Base-by-base conservation (phyloP, 2,797 vertebrate genomes). In the Scolopax bukidnonensis region DNA sequence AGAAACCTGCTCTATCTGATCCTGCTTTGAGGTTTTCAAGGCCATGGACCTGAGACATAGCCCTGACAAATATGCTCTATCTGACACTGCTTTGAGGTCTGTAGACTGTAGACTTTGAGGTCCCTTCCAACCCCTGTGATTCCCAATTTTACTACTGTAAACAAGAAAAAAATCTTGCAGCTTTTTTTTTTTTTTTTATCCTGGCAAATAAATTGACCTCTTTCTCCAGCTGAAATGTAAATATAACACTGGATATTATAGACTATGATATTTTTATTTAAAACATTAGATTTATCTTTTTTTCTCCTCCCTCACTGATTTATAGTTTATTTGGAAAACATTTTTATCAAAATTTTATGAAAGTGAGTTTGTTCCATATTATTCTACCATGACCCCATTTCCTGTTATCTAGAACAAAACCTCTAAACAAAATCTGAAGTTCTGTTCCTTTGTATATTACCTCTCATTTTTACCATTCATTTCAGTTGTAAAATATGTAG, bases 401-500 rank as follows among this genome's bases (percentile, higher is more conserved):
- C 28, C 50, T 56, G 23, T 78, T 94, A 95, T 60, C n/a, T 56
- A 84, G 89, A 86, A 75, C 51, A 89, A 91, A 94, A 90, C n/a
- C 68, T 57, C 93, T 87, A 86, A 96, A 96, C 85, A 96, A 93
- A 91, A 97, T 78, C 61, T 71, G 48, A 87, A 94, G 41, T 96
- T 96, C 50, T 80, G 13, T 81, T 76, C 65, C 33, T 87, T 87
- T 96, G 60, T 73, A 43, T 95, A 94, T 94, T 96, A 87, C 74
- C 45, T 92, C 85, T 82, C 87, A 92, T 95, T 97, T 96, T 96
- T 90, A 87, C 80, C 73, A 93, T 94, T 86, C 95, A 95, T 93
- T 95, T 95, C 78, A 74, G 79, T 67, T 93, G 89, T 89, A 97
- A 98, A 97, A 96, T 97, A 96, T 32, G 61, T 97, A 95, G 96